These are phyloP conservation scores for Anomalospiza imberbis DNA, from an alignment of 2,797 vertebrate species.

Conservation along the genomic window DNA sequence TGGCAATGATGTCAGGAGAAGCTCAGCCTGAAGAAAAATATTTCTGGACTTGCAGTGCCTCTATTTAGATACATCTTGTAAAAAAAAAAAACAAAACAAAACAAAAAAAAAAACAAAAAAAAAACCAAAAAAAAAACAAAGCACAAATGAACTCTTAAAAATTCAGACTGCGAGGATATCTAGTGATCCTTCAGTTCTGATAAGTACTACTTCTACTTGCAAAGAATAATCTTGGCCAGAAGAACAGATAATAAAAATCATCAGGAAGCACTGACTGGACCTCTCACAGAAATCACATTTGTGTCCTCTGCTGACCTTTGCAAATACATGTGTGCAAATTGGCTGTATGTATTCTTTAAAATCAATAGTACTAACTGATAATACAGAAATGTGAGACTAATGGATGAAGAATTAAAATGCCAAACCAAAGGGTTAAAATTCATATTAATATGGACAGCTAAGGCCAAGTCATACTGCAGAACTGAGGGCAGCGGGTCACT, in stretches of 20 bases:
- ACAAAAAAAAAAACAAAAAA: too few species aligned
- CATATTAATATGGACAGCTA: slow-evolving; percentile 83
- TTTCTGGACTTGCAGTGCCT: neutral
- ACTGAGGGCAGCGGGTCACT: slow-evolving; percentile 79
- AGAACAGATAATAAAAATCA: slow-evolving; percentile 32
- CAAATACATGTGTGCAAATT: slow-evolving; percentile 69
- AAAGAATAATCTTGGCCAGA: slow-evolving; percentile 9
- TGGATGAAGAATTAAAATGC: slow-evolving; percentile 82
- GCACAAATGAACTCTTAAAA: neutral
- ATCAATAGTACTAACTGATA: slow-evolving; percentile 84
- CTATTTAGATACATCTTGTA: neutral
- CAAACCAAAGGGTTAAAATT: slow-evolving; percentile 81
- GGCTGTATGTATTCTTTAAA: slow-evolving; percentile 71
- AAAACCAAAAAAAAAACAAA: too few species aligned
- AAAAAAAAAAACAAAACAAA: neutral
- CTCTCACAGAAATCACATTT: slow-evolving; percentile 45
- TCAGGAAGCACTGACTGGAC: slow-evolving; percentile 42
- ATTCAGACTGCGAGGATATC: neutral
- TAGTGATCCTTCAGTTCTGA: neutral
- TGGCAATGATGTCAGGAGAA: neutral
- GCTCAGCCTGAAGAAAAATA: neutral
- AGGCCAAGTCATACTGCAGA: slow-evolving; percentile 71
- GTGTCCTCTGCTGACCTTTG: slow-evolving; percentile 70
- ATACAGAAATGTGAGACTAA: slow-evolving; percentile 90
- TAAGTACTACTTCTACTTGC: neutral